These are phyloP conservation scores for Drosophila suboccidentalis DNA, from an alignment of 2,888 invertebrate genomes.

Conservation along the genomic window DNA sequence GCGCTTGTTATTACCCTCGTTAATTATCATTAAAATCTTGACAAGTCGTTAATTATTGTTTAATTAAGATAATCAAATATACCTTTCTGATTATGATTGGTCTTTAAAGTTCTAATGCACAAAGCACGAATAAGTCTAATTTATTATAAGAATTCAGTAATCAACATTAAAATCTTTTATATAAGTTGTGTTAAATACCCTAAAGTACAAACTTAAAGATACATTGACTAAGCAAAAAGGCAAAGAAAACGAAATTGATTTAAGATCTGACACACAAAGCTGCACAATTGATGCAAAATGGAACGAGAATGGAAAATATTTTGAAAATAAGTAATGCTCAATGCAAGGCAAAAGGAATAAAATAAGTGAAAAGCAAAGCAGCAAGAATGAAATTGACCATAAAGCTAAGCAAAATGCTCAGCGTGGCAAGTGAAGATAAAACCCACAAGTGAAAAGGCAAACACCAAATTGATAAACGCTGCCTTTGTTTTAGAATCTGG, in stretches of 20 bases:
- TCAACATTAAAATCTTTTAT: neutral
- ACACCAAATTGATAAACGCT: constrained; percentile 68
- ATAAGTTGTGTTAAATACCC: neutral
- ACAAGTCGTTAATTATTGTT: neutral
- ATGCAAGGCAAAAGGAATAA: constrained; percentile 26
- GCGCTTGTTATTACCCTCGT: neutral
- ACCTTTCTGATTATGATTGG: no score
- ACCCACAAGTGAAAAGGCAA: constrained; percentile 53
- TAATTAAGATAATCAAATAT: neutral
- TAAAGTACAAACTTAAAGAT: constrained; percentile 2
- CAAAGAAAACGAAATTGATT: constrained; percentile 38
- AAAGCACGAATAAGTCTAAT: neutral
- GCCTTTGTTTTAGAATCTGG: constrained; percentile 39
- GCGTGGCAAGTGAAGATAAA: constrained; percentile 45
- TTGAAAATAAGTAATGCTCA: constrained; percentile 37
- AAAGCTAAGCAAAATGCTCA: constrained; percentile 51
- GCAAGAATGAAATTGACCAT: constrained; percentile 63
- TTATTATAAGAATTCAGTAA: neutral
- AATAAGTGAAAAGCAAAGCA: constrained; percentile 25
- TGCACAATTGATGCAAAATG: constrained; percentile 49
- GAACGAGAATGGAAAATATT: constrained; percentile 49
- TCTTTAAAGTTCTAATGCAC: neutral
- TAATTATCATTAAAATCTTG: neutral
- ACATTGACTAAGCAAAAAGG: neutral
- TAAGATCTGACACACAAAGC: constrained; percentile 45